Conservation (phyloP, 2,888 invertebrate species). For the Clepsis dumicolana region DNA sequence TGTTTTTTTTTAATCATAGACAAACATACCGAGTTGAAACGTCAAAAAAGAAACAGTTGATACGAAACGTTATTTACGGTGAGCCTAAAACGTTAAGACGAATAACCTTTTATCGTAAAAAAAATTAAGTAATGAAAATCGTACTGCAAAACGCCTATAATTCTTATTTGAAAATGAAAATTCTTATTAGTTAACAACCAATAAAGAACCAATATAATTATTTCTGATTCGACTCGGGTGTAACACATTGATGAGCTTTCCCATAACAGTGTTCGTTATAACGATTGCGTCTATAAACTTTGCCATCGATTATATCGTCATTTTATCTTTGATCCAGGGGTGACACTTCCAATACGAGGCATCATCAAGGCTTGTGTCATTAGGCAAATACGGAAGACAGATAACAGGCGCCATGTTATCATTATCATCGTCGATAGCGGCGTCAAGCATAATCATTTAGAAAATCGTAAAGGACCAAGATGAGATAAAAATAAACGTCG, state of each 20-base stretch:
- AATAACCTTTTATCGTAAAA: no score
- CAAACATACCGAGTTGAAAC: no score
- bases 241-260: conserved; percentile 42
- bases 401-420: conserved; percentile 44
- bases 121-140: no score
- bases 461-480: conserved; percentile 41
- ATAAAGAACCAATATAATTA: background rate
- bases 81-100: no score
- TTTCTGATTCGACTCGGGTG: conserved; percentile 33
- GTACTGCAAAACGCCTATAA: background rate
- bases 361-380: conserved; percentile 45
- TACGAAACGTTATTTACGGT: no score
- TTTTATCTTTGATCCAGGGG: conserved; percentile 43
- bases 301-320: conserved; percentile 43
- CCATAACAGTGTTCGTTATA: conserved; percentile 34
- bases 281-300: conserved; percentile 40
- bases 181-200: conserved; percentile 24
- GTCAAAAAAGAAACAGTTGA: no score
- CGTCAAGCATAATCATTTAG: conserved; percentile 42
- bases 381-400: conserved; percentile 44
- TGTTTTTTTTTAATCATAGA: no score
- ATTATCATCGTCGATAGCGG: conserved; percentile 42
- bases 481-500: conserved; percentile 32
- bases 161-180: background rate
- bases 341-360: conserved; percentile 44